Conservation (phyloP, 2,888 invertebrate genomes). For the Malachius bipustulatus region DNA sequence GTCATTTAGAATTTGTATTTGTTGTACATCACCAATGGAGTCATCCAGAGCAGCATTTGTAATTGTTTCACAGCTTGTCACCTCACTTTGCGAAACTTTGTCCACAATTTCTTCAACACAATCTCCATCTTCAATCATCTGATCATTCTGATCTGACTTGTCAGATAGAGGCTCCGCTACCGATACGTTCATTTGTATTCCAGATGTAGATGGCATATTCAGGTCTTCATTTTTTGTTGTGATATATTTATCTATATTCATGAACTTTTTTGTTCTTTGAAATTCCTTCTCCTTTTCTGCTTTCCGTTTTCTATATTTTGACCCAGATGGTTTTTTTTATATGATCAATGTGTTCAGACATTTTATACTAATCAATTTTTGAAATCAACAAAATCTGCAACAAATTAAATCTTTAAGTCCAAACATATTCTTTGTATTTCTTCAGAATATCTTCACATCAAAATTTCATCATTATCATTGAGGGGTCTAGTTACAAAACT, state of each 20-base stretch:
- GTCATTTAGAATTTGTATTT: conserved; percentile 12
- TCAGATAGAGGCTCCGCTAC: conserved; percentile 15
- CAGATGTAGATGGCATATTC: conserved; percentile 19
- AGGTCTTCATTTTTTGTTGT: conserved; percentile 18
- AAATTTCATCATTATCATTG: conserved; percentile 4
- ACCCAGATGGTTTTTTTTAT: conserved; percentile 2
- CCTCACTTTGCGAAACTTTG: conserved; percentile 14
- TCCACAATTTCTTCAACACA: conserved; percentile 16
- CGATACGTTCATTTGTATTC: conserved; percentile 16
- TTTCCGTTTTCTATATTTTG: neutral
- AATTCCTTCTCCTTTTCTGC: conserved; percentile 11
- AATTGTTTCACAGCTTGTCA: conserved; percentile 14
- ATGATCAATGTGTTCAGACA: conserved; percentile 1
- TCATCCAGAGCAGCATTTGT: conserved; percentile 14
- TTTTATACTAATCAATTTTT: conserved; percentile 1
- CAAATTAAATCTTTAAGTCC: conserved; percentile 1
- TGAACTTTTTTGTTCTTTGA: conserved; percentile 16
- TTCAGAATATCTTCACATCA: conserved; percentile 1
- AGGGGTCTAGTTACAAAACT: no score
- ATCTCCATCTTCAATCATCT: no score
- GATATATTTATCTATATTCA: conserved; percentile 19
- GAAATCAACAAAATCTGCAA: neutral
- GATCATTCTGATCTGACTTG: conserved; percentile 10
- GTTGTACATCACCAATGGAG: conserved; percentile 13
- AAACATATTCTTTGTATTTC: conserved; percentile 4